Evolutionary conservation across 2,888 invertebrate genomes (phyloP), one percentile per base, ranked within the genome.

Genomic region (Eupithecia subumbrata): DNA sequence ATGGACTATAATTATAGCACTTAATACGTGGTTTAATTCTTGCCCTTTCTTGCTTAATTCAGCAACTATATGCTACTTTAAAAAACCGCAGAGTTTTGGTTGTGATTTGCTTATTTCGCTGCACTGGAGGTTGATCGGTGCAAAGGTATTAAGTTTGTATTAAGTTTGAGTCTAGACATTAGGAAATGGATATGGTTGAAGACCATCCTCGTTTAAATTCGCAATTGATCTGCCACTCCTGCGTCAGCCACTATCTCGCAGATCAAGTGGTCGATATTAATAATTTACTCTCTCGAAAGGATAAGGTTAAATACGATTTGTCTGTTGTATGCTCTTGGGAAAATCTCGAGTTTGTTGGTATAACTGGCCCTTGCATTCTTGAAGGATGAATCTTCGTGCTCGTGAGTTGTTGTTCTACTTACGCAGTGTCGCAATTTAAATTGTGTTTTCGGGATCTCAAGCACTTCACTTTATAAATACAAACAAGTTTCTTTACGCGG

Each of bases 201-300:
- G 8, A n/a, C 67, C 34, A 40, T 67, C 0, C 11, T 40, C 37
- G n/a, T 34, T 40, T 2, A 18, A 40, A 40, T 40, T 67, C 37
- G 34, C 40, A 67, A 67, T 40, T 11, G n/a, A 37, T n/a, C n/a
- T 11, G 11, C 34, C n/a, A 67, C n/a, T 37, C 40, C 37, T 67
- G 40, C 71, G 64, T 71, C 63, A 37, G 7, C 16, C 71, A 30
- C 37, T 25, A 71, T 30, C 60, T 60, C 67, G n/a, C 67, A 40
- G 22, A 67, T 67, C 52, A 71, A 71, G 71, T 71, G 34, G 40
- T 71, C 60, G 25, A 60, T 71, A 52, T 52, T 56, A 70, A 34
- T 64, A 67, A 67, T n/a, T 67, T 40, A 40, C 40, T 67, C 67
- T 67, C 64, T 64, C 18, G 30, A 30, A 30, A 56, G 60, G 60